phyloP scores from a whole-genome alignment of 1,140 invertebrate species.

The Drosophila bipectinata region DNA sequence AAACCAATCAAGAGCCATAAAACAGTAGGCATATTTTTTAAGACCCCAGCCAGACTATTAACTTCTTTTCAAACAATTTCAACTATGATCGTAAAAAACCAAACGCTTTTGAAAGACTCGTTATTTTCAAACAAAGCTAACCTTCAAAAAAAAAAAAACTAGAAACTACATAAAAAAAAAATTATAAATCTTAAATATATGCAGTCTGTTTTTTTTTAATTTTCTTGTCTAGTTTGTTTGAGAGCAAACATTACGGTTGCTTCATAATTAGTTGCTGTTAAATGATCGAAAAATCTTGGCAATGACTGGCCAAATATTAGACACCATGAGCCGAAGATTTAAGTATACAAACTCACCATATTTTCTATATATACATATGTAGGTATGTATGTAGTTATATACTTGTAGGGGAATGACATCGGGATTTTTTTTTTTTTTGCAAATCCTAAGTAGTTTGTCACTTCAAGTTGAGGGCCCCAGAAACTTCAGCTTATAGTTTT shows the following conservation, averaged over 20 bases:
- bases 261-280: conserved; percentile 70
- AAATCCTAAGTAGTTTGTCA: conserved; percentile 45
- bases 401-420: conserved; percentile 51
- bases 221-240: conserved; percentile 52
- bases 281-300: conserved; percentile 41
- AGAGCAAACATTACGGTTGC: conserved; percentile 65
- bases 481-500: conserved; percentile 12
- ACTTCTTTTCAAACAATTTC: conserved; percentile 4
- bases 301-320: conserved; percentile 54
- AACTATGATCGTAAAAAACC: conserved; percentile 25
- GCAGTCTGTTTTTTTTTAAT: conserved; percentile 34
- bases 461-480: background rate
- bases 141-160: conserved; percentile 41
- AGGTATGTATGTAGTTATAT: background rate
- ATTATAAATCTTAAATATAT: conserved; percentile 38
- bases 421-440: conserved; percentile 26
- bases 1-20: conserved; percentile 27
- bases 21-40: background rate
- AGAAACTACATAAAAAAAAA: conserved; percentile 22
- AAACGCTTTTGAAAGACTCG: conserved; percentile 35
- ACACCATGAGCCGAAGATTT: conserved; percentile 53
- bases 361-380: background rate
- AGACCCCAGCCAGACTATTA: background rate
- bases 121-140: conserved; percentile 38
- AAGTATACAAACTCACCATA: conserved; percentile 36